Evolutionary conservation across 2,113 vertebrate species (phyloP), one percentile per base, ranked within the genome.

Genomic region (Alexandromys fortis): DNA sequence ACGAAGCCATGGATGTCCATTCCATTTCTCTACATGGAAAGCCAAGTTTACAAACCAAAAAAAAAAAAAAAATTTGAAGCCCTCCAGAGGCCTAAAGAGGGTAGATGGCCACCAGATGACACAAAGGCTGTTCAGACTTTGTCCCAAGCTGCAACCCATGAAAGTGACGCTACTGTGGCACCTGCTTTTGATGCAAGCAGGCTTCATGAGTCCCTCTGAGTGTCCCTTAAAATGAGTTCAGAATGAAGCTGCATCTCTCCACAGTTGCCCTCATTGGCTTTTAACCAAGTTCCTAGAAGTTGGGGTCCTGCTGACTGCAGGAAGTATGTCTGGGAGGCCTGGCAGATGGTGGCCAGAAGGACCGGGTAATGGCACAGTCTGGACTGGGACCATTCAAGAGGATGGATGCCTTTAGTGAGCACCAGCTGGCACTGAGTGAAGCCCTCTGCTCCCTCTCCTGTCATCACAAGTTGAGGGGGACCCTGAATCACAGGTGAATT

Each of bases 41-140:
- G 55, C n/a, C 55, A 38, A 83, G 55, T 63, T 42, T 83, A 28
- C 55, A 83, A n/a, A n/a, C 21, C 21, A 58, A 12, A 19, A 21
- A 9, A 1, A 19, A 21, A 9, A 1, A 24, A n/a, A 26, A 26
- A 52, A 13, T 14, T 3, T 68, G 19, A n/a, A 49, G 7, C 4
- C 47, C 67, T 73, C 22, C 47, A 38, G 13, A 38, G 97, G 92
- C 72, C 83, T 65, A 21, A 14, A 88, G 73, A 78, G 26, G 24
- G 61, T 12, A 30, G 3, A 33, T 67, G 9, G n/a, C 91, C n/a
- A 2, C 42, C 28, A 45, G 49, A 52, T 24, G 12, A 12, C 81
- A 8, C 75, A 52, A 55, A 38, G 14, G 49, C 76, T 49, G 6
- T 24, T 89, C 13, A 55, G 33, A 52, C 49, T 4, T 17, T 77